These are phyloP conservation scores for Nemurella pictetii DNA, from an alignment of 2,888 invertebrate genomes.

Conservation along the genomic window DNA sequence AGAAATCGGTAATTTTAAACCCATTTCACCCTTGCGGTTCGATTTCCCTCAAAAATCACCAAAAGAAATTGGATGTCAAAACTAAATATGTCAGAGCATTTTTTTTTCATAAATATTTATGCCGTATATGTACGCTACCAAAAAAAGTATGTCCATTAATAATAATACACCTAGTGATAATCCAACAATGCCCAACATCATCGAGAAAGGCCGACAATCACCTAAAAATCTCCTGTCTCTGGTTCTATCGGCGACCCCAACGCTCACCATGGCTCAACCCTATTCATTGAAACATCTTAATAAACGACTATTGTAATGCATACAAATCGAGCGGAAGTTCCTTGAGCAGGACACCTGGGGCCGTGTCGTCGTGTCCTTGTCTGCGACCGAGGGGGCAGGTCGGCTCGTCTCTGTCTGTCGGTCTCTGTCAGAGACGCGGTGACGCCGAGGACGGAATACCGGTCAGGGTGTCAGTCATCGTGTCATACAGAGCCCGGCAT, in stretches of 20 bases:
- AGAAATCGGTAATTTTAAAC: neutral
- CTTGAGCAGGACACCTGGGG: neutral
- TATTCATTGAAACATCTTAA: constrained; percentile 18
- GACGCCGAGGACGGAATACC: neutral
- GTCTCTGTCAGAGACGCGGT: neutral
- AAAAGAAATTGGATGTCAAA: neutral
- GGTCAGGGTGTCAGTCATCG: constrained; percentile 10
- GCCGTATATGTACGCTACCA: neutral
- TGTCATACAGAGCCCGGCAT: neutral
- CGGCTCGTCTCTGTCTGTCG: neutral
- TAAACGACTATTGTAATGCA: constrained; percentile 18
- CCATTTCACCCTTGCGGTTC: neutral
- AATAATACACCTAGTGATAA: neutral
- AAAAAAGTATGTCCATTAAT: neutral
- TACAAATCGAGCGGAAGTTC: constrained; percentile 2
- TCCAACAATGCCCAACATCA: neutral
- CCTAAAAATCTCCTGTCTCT: constrained; percentile 15
- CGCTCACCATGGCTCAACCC: constrained; percentile 1
- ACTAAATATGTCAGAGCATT: neutral
- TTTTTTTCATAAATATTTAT: neutral
- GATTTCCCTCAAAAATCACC: neutral
- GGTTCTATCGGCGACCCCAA: neutral
- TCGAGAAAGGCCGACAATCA: constrained; percentile 3
- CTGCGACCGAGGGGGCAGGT: neutral
- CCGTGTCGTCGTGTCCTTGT: neutral